Percentiles rank a stretch among this genome's conserved stretches.
Evolutionary conservation across 92 coral and sea anemone species (phyloP).

Genomic region (Phenganax stokvisi): DNA sequence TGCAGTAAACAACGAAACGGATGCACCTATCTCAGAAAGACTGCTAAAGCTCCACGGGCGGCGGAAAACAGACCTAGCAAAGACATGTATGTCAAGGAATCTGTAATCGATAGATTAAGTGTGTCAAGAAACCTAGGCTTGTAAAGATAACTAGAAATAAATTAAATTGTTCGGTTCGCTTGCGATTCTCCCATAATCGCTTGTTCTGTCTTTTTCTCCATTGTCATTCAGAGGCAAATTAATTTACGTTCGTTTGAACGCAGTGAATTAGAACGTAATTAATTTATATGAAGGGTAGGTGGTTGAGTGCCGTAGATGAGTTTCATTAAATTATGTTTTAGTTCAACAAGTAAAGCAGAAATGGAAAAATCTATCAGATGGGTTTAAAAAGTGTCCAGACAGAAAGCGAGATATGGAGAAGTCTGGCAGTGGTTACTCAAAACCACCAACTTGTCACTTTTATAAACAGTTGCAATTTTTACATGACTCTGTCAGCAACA

Average conservation of each 20-base stretch:
- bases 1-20: background rate
- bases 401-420: constrained; percentile 15
- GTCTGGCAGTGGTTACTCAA: constrained; percentile 19
- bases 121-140: too few species aligned
- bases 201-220: too few species aligned
- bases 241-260: too few species aligned
- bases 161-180: too few species aligned
- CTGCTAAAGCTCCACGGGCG: background rate
- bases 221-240: too few species aligned
- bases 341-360: constrained; percentile 19
- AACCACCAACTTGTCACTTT: constrained; percentile 22
- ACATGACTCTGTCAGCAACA: constrained; percentile 22
- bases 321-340: constrained; percentile 1
- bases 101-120: too few species aligned
- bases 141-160: too few species aligned
- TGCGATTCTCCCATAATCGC: too few species aligned
- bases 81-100: too few species aligned
- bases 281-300: background rate
- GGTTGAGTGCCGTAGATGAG: background rate
- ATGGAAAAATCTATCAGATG: constrained; percentile 21
- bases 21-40: background rate
- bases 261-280: background rate
- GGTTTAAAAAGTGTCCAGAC: constrained; percentile 20
- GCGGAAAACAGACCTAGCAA: too few species aligned
- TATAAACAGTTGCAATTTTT: constrained; percentile 17